These are phyloP conservation scores for Hippotragus niger DNA, from an alignment of 2,113 vertebrate genomes.

Conservation along the genomic window DNA sequence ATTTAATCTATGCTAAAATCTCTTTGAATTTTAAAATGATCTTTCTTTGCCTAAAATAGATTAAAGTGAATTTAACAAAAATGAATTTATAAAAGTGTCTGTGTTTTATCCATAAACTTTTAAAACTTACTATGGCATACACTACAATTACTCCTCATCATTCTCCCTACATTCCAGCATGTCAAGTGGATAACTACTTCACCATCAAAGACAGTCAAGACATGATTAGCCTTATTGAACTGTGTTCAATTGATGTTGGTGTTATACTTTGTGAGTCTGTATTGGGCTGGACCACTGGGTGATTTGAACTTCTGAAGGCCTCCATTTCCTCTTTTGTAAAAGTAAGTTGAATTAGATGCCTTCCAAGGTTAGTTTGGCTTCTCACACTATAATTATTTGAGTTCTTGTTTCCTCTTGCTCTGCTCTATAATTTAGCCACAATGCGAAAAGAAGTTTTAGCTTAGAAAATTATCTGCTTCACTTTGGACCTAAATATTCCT, in stretches of 20 bases:
- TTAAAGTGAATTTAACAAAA: conserved; percentile 11
- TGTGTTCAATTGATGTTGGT: not conserved
- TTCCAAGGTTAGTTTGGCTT: not conserved
- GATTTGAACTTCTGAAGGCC: not conserved
- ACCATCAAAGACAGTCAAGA: not conserved
- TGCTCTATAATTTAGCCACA: conserved; percentile 23
- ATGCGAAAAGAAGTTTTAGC: not conserved
- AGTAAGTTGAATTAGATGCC: not conserved
- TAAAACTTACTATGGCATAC: not conserved
- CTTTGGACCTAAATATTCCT: not conserved
- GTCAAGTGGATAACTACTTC: not conserved
- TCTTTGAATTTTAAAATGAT: not conserved
- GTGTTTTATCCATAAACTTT: not conserved
- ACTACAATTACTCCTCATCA: not conserved
- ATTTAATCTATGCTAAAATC: not conserved
- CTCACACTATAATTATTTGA: not conserved
- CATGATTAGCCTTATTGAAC: not conserved
- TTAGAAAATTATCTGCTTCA: not conserved
- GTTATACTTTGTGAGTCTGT: not conserved
- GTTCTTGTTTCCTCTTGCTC: not conserved
- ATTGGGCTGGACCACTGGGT: not conserved
- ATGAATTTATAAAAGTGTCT: not conserved
- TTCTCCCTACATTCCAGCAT: not conserved
- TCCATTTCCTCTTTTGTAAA: not conserved
- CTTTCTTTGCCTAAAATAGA: conserved; percentile 13